A percentile compares a stretch with the other conserved stretches of the same genome.
These are phyloP conservation scores for Galerucella calmariensis DNA, from an alignment of 2,888 invertebrate genomes.

Conservation along the genomic window DNA sequence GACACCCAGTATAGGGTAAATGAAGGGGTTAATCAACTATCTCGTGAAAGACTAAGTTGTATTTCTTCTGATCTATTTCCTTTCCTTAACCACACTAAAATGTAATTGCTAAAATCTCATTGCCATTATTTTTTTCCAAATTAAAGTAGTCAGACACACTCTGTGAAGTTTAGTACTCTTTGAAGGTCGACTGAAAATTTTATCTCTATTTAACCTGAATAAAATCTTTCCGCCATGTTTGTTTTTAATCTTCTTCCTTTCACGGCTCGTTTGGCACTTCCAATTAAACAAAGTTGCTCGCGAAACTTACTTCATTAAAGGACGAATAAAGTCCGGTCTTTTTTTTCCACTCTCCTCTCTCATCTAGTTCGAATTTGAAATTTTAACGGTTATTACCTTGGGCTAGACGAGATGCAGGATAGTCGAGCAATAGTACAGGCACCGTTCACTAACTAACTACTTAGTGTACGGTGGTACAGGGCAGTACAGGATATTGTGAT, in stretches of 20 bases:
- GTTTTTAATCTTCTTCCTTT: slow-evolving; percentile 23
- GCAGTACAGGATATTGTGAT: no score
- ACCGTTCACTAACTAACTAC: neutral
- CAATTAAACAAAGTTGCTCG: slow-evolving; percentile 33
- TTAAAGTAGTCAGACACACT: neutral
- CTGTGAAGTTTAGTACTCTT: neutral
- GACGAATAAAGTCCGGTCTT: slow-evolving; percentile 13
- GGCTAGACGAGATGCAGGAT: neutral
- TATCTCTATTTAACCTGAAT: slow-evolving; percentile 26
- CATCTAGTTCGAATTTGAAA: slow-evolving; percentile 6
- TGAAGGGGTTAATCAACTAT: no score
- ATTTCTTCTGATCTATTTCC: no score
- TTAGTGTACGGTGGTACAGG: no score
- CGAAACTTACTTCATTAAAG: slow-evolving; percentile 33
- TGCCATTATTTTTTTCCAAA: neutral
- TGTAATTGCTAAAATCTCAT: neutral
- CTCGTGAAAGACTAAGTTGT: no score
- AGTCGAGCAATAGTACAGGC: neutral
- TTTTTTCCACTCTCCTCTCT: neutral
- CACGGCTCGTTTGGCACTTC: slow-evolving; percentile 34
- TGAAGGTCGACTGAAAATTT: slow-evolving; percentile 16
- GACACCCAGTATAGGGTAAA: no score
- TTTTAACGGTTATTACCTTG: slow-evolving; percentile 4
- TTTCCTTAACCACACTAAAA: neutral
- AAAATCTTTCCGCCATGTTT: slow-evolving; percentile 23